phyloP scores from a whole-genome alignment of 2,888 invertebrate genomes.

The Anoplius nigerrimus region DNA sequence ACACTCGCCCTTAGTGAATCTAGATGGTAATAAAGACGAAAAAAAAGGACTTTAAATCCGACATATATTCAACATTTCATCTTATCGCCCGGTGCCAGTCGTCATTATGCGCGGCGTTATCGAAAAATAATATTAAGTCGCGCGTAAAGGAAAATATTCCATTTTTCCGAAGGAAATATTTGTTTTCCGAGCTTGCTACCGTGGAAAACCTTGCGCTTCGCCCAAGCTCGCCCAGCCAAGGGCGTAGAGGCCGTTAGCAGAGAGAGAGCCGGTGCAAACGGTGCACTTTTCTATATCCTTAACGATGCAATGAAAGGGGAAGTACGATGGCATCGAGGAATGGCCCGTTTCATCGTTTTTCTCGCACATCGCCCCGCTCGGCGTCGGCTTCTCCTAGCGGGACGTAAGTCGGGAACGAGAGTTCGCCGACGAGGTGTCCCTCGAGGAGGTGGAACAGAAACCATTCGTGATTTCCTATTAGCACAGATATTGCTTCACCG shows the following conservation, averaged over 20 bases:
- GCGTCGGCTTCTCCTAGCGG: conserved; percentile 23
- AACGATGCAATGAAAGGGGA: conserved; percentile 30
- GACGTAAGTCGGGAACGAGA: conserved; percentile 18
- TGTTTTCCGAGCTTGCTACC: too few species aligned
- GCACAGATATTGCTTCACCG: conserved; percentile 67
- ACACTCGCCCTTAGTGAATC: conserved; percentile 30
- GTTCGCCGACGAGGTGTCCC: not conserved
- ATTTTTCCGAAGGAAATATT: conserved; percentile 1
- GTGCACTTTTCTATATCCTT: too few species aligned
- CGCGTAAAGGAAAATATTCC: conserved; percentile 40
- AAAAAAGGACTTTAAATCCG: too few species aligned
- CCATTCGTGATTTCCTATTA: conserved; percentile 68
- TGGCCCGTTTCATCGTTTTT: conserved; percentile 10
- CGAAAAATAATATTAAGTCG: too few species aligned
- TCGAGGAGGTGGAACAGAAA: conserved; percentile 42
- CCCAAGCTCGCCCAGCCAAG: too few species aligned
- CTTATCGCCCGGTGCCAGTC: too few species aligned
- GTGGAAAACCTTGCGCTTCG: too few species aligned
- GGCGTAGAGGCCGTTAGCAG: too few species aligned
- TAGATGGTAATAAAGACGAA: not conserved
- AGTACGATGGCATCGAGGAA: not conserved
- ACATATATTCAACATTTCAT: too few species aligned
- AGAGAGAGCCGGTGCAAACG: too few species aligned
- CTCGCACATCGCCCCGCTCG: conserved; percentile 31
- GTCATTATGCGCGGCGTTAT: too few species aligned